A percentile compares a stretch with the other conserved stretches of the same genome.
Conservation (phyloP, 1,140 invertebrate genomes). For the roundworm (Caenorhabditis elegans) region DNA sequence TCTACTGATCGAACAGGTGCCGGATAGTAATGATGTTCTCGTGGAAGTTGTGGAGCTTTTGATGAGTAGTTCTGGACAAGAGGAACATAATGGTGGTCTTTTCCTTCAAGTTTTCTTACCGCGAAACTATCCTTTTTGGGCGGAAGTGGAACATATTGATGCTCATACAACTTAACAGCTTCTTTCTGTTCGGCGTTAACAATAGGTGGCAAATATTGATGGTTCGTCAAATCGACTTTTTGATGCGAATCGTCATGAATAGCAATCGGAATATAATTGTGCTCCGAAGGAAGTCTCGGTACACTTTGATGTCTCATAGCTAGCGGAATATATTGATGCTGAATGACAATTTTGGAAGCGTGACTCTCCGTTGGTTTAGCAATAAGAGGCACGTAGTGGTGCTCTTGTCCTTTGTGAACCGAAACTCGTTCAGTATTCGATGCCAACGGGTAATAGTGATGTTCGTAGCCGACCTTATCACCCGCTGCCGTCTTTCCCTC, state of each 20-base stretch:
- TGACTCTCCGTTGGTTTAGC: neutral
- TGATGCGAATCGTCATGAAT: neutral
- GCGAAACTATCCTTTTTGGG: neutral
- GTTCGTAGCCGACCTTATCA: neutral
- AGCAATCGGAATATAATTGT: neutral
- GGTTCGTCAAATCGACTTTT: neutral
- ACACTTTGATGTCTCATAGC: neutral
- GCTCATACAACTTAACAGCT: neutral
- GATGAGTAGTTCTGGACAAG: neutral
- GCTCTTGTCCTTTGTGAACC: neutral
- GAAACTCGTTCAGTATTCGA: conserved; percentile 6
- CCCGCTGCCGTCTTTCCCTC: neutral
- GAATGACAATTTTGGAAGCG: neutral
- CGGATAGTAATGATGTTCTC: neutral
- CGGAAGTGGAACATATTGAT: neutral
- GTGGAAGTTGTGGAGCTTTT: neutral
- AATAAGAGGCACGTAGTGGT: neutral
- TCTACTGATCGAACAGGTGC: neutral
- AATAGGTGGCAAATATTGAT: neutral
- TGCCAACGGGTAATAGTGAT: conserved; percentile 15
- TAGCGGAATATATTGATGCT: neutral
- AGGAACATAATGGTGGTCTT: neutral
- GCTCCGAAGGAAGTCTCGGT: neutral
- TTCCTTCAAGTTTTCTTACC: neutral
- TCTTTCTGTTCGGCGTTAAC: neutral